A percentile compares a stretch with the other conserved stretches of the same genome.
These are phyloP conservation scores for Griposia aprilina DNA, from an alignment of 2,888 invertebrate genomes.

Conservation along the genomic window DNA sequence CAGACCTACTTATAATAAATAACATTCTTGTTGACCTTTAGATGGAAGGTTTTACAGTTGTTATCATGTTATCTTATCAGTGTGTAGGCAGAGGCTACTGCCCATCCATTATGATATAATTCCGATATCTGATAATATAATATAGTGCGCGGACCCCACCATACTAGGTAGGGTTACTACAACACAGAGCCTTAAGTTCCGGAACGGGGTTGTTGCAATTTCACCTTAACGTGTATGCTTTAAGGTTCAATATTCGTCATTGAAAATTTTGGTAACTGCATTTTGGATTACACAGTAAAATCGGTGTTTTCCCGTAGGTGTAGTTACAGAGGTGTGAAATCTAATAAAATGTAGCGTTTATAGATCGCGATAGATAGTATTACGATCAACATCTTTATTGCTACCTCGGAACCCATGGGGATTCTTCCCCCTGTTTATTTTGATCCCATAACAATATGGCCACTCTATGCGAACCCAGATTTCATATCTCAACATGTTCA, in stretches of 20 bases:
- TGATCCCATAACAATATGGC: slow-evolving; percentile 7
- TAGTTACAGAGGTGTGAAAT: slow-evolving; percentile 51
- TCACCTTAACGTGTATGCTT: accelerated
- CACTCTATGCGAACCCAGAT: not conserved
- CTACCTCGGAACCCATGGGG: slow-evolving; percentile 36
- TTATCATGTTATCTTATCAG: slow-evolving; percentile 38
- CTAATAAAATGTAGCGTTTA: slow-evolving; percentile 56
- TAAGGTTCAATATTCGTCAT: slow-evolving; percentile 1
- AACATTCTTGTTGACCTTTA: slow-evolving; percentile 19
- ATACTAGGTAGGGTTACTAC: not conserved
- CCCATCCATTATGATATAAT: slow-evolving; percentile 44
- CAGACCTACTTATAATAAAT: not conserved
- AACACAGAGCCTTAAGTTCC: not conserved
- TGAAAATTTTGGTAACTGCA: not conserved
- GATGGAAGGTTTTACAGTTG: slow-evolving; percentile 22
- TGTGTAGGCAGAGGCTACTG: slow-evolving; percentile 28
- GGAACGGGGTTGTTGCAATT: not conserved
- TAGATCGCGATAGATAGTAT: slow-evolving; percentile 45
- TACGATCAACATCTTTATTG: slow-evolving; percentile 55
- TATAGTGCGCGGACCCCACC: slow-evolving; percentile 5
- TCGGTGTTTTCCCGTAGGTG: slow-evolving; percentile 45
- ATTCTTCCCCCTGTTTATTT: slow-evolving; percentile 21
- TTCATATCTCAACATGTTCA: not conserved
- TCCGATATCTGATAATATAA: slow-evolving; percentile 41
- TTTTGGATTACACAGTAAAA: slow-evolving; percentile 18